Evolutionary conservation across 2,797 vertebrate species (phyloP), one percentile per base, ranked within the genome.

Genomic region (Lacerta agilis): DNA sequence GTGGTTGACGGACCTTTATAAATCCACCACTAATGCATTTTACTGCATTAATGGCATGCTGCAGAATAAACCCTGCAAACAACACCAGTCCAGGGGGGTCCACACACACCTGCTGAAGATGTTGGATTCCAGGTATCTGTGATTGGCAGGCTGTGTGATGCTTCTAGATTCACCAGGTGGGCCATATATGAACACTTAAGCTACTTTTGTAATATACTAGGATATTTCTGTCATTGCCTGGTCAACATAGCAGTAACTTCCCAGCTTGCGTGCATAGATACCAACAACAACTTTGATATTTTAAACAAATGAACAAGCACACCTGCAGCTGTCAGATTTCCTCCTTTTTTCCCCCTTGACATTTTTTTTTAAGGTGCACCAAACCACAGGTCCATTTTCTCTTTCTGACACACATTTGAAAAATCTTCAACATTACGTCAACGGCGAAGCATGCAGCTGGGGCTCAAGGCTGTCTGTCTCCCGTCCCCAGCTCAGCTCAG

Each of bases 341-440:
- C 29, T 38, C 18, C 38, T 9, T 25, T n/a, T 29, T 77, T 43
- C 7, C 36, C 41, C 36, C 76, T 84, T 45, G 76, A 33, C 38
- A 64, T 27, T 11, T 55, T 18, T 3, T 73, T 79, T 29, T 11
- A 15, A 64, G 75, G 77, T 55, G 38, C 79, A 64, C 64, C 55
- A 72, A 55, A 61, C 69, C 33, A 15, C 69, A 58, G 81, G 86
- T 84, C 41, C 67, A 58, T 85, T 87, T 73, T 43, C 77, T 79
- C 71, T 45, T 66, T 76, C 33, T 87, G 77, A 76, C 81, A 80
- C 67, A 83, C 76, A 3, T 90, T 84, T 84, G 89, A 87, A 90
- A 90, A 85, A 87, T 71, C 89, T 87, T 81, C 89, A 45, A 38
- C 89, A 69, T 67, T 58, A 69, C 80, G 89, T 90, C 86, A 84